Conservation (phyloP, 2,797 vertebrate genomes). For the Gobionotothen gibberifrons region DNA sequence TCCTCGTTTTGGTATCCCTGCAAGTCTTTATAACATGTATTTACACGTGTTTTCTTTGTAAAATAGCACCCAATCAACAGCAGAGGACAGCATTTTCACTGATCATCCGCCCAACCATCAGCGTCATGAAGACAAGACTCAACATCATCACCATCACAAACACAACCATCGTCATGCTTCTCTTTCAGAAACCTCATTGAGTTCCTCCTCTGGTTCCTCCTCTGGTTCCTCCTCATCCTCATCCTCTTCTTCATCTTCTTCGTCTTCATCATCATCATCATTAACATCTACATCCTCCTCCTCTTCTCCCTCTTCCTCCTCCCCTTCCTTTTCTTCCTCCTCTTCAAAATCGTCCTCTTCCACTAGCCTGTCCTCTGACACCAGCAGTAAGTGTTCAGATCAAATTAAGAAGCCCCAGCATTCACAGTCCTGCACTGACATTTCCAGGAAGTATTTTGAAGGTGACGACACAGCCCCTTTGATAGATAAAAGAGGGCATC, state of each 20-base stretch:
- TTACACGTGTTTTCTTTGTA: conserved; percentile 26
- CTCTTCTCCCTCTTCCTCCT: conserved; percentile 55
- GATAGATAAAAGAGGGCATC: conserved; percentile 53
- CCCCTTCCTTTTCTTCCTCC: conserved; percentile 66
- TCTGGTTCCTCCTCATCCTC: conserved; percentile 58
- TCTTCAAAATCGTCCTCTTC: conserved; percentile 67
- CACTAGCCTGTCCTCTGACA: conserved; percentile 78
- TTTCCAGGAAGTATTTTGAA: conserved; percentile 76
- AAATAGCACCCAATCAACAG: conserved; percentile 66
- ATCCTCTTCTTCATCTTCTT: conserved; percentile 45
- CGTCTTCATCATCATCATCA: conserved; percentile 58
- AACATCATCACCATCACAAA: conserved; percentile 33
- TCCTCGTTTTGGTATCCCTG: background rate
- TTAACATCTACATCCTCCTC: conserved; percentile 63
- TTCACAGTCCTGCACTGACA: conserved; percentile 85
- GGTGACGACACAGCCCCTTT: conserved; percentile 74
- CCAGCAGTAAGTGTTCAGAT: conserved; percentile 68
- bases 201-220: conserved; percentile 60
- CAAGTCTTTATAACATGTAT: conserved; percentile 1
- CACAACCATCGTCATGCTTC: conserved; percentile 58
- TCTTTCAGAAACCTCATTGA: conserved; percentile 61
- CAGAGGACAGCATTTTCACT: conserved; percentile 62
- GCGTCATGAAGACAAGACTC: conserved; percentile 39
- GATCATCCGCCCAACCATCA: conserved; percentile 57
- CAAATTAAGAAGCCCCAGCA: conserved; percentile 59